phyloP scores from a whole-genome alignment of 2,797 vertebrate species.

The Rhinella marina region DNA sequence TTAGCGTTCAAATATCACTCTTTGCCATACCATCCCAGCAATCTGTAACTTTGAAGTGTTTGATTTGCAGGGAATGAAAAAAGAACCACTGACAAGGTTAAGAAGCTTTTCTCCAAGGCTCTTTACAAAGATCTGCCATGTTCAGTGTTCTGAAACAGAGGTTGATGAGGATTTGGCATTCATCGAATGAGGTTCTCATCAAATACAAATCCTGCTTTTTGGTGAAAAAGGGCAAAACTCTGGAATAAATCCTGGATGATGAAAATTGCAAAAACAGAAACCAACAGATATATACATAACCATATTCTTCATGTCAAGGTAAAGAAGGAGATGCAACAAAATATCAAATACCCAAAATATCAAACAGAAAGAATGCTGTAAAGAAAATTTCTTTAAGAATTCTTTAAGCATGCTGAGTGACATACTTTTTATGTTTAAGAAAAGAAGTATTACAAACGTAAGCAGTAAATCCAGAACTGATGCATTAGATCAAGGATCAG shows the following conservation, averaged over 20 bases:
- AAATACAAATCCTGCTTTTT: background rate
- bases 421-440: too few species aligned
- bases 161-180: conserved; percentile 26
- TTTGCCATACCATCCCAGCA: background rate
- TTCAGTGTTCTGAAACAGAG: conserved; percentile 45
- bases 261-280: background rate
- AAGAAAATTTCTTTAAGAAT: too few species aligned
- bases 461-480: too few species aligned
- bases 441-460: too few species aligned
- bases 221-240: conserved; percentile 11
- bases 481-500: too few species aligned
- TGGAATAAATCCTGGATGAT: conserved; percentile 20
- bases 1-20: conserved; percentile 11
- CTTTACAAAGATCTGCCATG: conserved; percentile 24
- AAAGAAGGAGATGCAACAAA: background rate
- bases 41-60: conserved; percentile 20
- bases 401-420: too few species aligned
- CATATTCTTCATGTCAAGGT: background rate
- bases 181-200: conserved; percentile 23
- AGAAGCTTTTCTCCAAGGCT: conserved; percentile 38
- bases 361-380: too few species aligned
- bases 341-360: too few species aligned
- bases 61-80: conserved; percentile 26
- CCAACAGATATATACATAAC: background rate
- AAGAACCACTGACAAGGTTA: conserved; percentile 48